Evolutionary conservation across 2,113 vertebrate genomes (phyloP), one percentile per base, ranked within the genome.

Genomic region (Burhinus bistriatus): DNA sequence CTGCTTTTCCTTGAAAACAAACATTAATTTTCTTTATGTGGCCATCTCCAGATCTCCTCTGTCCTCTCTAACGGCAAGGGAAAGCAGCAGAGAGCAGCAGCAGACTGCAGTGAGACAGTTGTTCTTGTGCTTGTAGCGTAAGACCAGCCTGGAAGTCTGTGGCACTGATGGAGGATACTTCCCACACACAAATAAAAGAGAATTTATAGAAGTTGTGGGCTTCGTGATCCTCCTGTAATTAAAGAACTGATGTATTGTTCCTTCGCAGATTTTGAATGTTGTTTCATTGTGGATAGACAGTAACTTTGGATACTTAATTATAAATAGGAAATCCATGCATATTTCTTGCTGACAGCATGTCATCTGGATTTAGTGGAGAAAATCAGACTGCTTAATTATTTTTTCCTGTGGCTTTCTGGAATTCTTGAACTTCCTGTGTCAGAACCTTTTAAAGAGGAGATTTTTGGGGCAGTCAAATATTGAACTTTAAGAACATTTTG

Each of bases 1-100:
- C 51, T 65, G 64, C 87, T 93, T 75, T 93, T 44, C 73, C 70
- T 44, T 55, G 81, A 38, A 71, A 82, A 76, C 52, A 93, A 89
- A 76, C 70, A 29, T 55, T 89, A 26, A 4, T 71, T 76, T 83
- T 27, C 64, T 69, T 5, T 23, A 21, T 2, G 0, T 64, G 93
- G 84, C 78, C 81, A 72, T 27, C 79, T 36, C 54, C 11, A 22
- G 47, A 2, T 82, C 89, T 73, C 70, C 79, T 49, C 87, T 4
- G 81, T 29, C 42, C 96, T 81, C 57, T 93, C 94, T n/a, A 19
- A 40, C n/a, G 0, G 34, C 40, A 18, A 4, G 9, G 80, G 87
- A 12, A 91, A 97, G 96, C 96, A 96, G 96, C 92, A 97, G 96
- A 96, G 96, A 97, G 96, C 96, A 97, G 96, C 93, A 97, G 95